Evolutionary conservation across 1,140 invertebrate species (phyloP).

Genomic region (Macrostomum lignano): DNA sequence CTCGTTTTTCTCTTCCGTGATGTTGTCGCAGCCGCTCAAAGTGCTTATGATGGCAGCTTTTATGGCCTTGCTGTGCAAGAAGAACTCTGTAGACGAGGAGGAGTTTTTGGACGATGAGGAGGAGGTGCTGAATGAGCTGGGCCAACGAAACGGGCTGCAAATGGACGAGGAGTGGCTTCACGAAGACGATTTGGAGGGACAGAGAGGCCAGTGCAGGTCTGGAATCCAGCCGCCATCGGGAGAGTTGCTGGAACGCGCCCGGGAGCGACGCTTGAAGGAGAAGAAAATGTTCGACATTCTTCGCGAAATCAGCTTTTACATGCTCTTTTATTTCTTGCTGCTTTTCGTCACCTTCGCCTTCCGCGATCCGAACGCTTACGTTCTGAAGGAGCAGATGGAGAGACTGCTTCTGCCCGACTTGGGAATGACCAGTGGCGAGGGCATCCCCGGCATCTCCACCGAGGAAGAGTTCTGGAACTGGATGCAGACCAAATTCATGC

Average conservation of each 20-base stretch:
- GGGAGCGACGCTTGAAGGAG: constrained; percentile 25
- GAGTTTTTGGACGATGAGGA: constrained; percentile 29
- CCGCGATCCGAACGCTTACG: constrained; percentile 21
- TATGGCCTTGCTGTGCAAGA: constrained; percentile 29
- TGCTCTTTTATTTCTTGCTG: constrained; percentile 28
- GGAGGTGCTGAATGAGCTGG: constrained; percentile 9
- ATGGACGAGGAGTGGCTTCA: constrained; percentile 18
- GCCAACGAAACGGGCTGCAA: constrained; percentile 7
- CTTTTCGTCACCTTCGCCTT: constrained; percentile 29
- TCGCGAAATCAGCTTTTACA: constrained; percentile 27
- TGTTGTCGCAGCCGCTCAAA: constrained; percentile 31
- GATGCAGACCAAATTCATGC: too few species aligned
- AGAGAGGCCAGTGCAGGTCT: too few species aligned
- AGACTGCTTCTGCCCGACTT: constrained; percentile 22
- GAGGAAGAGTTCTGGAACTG: too few species aligned
- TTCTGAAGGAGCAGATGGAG: constrained; percentile 25
- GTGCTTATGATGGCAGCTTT: constrained; percentile 27
- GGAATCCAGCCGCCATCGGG: constrained; percentile 16
- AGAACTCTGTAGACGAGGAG: constrained; percentile 28
- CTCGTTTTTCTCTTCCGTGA: constrained; percentile 32
- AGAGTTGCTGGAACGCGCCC: constrained; percentile 18
- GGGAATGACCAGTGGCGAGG: not conserved
- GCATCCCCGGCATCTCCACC: too few species aligned
- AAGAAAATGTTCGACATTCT: constrained; percentile 29
- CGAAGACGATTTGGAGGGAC: constrained; percentile 1